Percentiles rank a stretch among this genome's conserved stretches.
Evolutionary conservation across 2,113 vertebrate species (phyloP).

Genomic region (Chaetodon trifascialis): DNA sequence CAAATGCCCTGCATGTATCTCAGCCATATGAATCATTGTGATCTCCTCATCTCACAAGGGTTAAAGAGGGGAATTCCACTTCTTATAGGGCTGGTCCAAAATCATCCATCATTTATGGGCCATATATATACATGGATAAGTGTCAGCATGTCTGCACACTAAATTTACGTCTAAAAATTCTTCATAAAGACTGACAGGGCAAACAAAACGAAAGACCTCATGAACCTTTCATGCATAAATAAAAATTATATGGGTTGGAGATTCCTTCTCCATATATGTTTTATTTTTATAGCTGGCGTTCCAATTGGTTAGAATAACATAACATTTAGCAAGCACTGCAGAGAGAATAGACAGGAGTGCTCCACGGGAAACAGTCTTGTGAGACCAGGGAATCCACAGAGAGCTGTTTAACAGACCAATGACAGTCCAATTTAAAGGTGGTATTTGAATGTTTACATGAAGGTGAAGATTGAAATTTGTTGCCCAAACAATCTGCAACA

Average conservation of each 20-base stretch:
- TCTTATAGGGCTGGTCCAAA: slow-evolving; percentile 41
- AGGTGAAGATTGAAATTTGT: background rate
- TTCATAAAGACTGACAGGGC: background rate
- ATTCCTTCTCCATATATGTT: slow-evolving; percentile 7
- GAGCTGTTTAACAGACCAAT: background rate
- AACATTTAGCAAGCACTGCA: background rate
- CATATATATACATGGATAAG: slow-evolving; percentile 3
- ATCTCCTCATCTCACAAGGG: slow-evolving; percentile 47
- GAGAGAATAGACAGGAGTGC: background rate
- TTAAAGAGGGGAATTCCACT: slow-evolving; percentile 77
- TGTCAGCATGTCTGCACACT: background rate
- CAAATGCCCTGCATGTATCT: slow-evolving; percentile 33
- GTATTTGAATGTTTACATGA: background rate
- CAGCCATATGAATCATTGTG: slow-evolving; percentile 50
- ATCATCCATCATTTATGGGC: slow-evolving; percentile 59
- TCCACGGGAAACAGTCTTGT: background rate
- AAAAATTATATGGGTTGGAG: background rate
- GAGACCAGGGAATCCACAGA: background rate
- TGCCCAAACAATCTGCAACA: background rate
- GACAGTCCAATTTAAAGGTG: background rate
- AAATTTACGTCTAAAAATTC: background rate
- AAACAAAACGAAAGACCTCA: background rate
- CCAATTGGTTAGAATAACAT: slow-evolving; percentile 21
- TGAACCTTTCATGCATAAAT: background rate
- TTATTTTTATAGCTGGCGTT: slow-evolving; percentile 27